phyloP scores from a whole-genome alignment of 2,113 vertebrate species.

The Catharus bicknelli region DNA sequence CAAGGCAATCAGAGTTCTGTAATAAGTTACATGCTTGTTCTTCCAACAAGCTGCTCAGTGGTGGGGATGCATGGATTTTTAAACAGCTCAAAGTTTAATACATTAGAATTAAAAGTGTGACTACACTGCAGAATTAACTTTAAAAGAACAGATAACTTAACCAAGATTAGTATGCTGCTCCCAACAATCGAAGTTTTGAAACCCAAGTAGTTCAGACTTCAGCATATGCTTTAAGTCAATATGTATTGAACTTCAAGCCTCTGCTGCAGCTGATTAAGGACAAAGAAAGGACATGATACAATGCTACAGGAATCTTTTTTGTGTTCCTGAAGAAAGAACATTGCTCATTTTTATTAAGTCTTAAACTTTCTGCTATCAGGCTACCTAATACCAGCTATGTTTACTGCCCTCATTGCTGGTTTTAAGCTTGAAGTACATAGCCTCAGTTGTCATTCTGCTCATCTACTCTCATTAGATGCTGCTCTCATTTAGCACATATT shows the following conservation, averaged over 20 bases:
- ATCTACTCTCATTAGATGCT: background rate
- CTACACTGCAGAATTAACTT: constrained; percentile 34
- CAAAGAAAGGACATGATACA: constrained; percentile 3
- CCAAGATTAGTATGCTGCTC: constrained; percentile 45
- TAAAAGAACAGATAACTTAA: constrained; percentile 11
- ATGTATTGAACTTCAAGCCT: constrained; percentile 47
- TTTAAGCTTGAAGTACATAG: background rate
- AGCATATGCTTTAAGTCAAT: constrained; percentile 44
- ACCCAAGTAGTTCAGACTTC: constrained; percentile 41
- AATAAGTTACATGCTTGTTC: constrained; percentile 3
- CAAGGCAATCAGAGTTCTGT: constrained; percentile 26
- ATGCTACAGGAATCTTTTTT: constrained; percentile 14
- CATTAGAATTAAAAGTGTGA: constrained; percentile 16
- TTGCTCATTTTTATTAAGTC: constrained; percentile 58
- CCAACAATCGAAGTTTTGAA: constrained; percentile 39
- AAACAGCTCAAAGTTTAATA: constrained; percentile 35
- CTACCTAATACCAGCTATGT: constrained; percentile 22
- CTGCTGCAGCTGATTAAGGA: constrained; percentile 46
- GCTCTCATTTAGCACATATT: constrained; percentile 30
- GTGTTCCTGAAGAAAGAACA: constrained; percentile 8
- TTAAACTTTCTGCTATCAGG: constrained; percentile 48
- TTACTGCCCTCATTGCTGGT: constrained; percentile 7
- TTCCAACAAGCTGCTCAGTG: constrained; percentile 31
- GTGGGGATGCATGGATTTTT: constrained; percentile 35
- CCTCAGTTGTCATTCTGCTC: constrained; percentile 14